Percentiles rank a stretch among this genome's conserved stretches.
phyloP scores from a whole-genome alignment of 2,797 vertebrate genomes.

The Spinibarbus caldwelli region DNA sequence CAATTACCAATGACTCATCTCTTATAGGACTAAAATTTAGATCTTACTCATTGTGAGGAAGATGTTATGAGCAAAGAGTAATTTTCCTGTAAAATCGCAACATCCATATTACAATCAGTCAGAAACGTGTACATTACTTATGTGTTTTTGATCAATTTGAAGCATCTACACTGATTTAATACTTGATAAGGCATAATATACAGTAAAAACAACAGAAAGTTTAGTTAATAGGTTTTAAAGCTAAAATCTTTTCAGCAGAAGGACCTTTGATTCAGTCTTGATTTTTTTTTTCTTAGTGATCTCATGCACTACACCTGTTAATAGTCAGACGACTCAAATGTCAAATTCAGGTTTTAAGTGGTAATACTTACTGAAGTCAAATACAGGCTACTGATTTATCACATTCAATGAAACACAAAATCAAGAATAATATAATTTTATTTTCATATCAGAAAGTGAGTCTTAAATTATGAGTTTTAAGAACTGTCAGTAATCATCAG shows the following conservation, averaged over 20 bases:
- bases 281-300: background rate
- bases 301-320: background rate
- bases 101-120: background rate
- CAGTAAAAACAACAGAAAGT: background rate
- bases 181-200: background rate
- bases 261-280: background rate
- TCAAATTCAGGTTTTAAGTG: background rate
- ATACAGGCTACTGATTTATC: background rate
- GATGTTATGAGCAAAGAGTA: background rate
- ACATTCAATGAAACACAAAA: conserved; percentile 19
- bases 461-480: background rate
- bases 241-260: background rate
- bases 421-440: conserved; percentile 36
- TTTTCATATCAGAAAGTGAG: conserved; percentile 27
- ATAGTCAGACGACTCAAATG: background rate
- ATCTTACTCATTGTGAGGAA: background rate
- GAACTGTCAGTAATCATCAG: conserved; percentile 7
- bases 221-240: background rate
- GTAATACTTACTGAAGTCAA: background rate
- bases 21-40: background rate
- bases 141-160: background rate
- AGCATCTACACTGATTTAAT: background rate
- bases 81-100: background rate
- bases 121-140: background rate
- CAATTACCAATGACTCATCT: background rate